Evolutionary conservation across 2,113 vertebrate genomes (phyloP).

Genomic region (Empidonax traillii): DNA sequence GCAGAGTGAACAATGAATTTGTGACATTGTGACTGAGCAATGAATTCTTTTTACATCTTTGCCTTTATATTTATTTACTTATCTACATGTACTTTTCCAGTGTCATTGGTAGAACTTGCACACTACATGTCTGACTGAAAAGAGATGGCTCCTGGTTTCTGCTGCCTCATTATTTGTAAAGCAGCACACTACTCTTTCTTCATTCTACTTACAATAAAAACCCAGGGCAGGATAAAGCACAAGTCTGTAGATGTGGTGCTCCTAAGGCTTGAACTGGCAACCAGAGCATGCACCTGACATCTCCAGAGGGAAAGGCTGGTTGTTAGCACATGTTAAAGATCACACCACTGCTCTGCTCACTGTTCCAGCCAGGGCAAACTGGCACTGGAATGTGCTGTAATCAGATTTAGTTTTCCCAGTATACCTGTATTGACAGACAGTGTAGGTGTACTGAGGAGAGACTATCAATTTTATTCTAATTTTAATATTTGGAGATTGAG

Average conservation of each 20-base stretch:
- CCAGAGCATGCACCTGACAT: background rate
- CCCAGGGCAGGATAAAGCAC: background rate
- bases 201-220: background rate
- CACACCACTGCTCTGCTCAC: background rate
- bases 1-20: background rate
- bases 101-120: background rate
- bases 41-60: background rate
- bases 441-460: background rate
- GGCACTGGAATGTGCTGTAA: background rate
- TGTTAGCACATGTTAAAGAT: background rate
- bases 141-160: background rate
- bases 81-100: background rate
- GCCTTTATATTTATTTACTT: background rate
- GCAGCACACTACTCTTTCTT: background rate
- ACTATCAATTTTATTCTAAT: background rate
- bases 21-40: background rate
- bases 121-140: background rate
- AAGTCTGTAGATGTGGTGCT: background rate
- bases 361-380: background rate
- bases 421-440: background rate
- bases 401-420: background rate
- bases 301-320: background rate
- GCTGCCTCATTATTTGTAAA: background rate
- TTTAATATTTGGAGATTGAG: background rate
- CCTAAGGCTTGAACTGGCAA: background rate